These are phyloP conservation scores for Drosophila prosaltans DNA, from an alignment of 1,140 invertebrate genomes.

Conservation along the genomic window DNA sequence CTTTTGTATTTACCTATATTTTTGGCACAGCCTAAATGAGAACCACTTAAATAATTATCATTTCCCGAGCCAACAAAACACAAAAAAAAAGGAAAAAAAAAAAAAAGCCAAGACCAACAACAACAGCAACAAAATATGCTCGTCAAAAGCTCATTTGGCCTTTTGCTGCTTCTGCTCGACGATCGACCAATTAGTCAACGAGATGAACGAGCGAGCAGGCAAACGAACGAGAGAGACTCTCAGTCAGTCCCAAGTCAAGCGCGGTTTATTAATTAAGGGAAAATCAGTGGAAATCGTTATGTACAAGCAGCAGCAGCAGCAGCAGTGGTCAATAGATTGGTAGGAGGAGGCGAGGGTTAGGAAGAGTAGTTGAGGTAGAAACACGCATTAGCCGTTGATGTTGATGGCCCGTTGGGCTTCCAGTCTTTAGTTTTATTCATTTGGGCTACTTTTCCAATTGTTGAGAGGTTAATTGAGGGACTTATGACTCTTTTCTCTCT, in stretches of 20 bases:
- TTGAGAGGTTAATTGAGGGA: conserved; percentile 10
- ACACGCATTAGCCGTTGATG: conserved; percentile 71
- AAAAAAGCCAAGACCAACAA: neutral
- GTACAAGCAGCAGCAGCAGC: too few species aligned
- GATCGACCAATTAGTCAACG: conserved; percentile 73
- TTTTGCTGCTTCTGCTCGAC: conserved; percentile 35
- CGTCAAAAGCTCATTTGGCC: conserved; percentile 75
- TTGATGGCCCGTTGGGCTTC: conserved; percentile 71
- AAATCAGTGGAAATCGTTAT: conserved; percentile 65
- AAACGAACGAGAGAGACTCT: conserved; percentile 12
- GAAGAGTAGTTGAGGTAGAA: conserved; percentile 24
- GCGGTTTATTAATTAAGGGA: conserved; percentile 75
- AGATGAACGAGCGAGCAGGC: conserved; percentile 44
- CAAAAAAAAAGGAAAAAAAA: neutral
- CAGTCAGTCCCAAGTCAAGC: conserved; percentile 25
- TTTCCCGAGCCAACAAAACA: conserved; percentile 57
- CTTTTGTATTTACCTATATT: conserved; percentile 25
- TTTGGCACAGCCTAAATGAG: conserved; percentile 66
- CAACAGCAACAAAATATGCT: conserved; percentile 37
- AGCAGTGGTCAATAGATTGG: too few species aligned
- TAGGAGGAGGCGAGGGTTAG: neutral
- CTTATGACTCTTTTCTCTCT: conserved; percentile 8
- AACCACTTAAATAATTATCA: conserved; percentile 79
- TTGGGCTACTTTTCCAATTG: conserved; percentile 2
- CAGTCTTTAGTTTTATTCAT: conserved; percentile 58